These are phyloP conservation scores for Drepanosiphum platanoidis DNA, from an alignment of 2,888 invertebrate genomes.

Conservation along the genomic window DNA sequence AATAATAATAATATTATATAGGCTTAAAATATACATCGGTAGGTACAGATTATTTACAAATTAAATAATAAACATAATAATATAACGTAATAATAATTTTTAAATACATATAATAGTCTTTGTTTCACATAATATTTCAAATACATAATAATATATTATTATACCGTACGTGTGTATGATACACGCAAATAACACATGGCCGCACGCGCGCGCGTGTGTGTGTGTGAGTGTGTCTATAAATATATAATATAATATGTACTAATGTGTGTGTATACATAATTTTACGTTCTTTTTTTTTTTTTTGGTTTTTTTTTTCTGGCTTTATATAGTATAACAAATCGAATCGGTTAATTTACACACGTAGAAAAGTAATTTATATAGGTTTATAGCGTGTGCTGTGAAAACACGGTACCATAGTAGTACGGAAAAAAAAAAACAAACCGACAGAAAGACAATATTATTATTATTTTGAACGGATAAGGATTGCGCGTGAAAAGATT, in stretches of 20 bases:
- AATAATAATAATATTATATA: conserved; percentile 33
- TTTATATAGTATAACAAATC: neutral
- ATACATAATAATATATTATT: neutral
- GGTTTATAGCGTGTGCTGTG: neutral
- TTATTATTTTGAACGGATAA: neutral
- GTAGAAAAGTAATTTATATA: too few relatives aligned
- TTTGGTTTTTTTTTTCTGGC: neutral
- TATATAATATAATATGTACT: neutral
- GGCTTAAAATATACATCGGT: conserved; percentile 39
- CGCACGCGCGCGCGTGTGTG: too few relatives aligned
- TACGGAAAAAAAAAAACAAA: conserved; percentile 13
- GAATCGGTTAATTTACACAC: conserved; percentile 11
- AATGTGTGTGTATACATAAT: neutral
- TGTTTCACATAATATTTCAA: neutral
- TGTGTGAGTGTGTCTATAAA: too few relatives aligned
- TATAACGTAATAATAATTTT: conserved; percentile 30
- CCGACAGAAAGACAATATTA: neutral
- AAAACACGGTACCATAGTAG: conserved; percentile 12
- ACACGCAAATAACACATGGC: neutral
- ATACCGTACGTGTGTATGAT: neutral
- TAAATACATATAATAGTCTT: conserved; percentile 48
- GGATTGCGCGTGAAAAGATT: neutral
- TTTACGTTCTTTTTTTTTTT: neutral
- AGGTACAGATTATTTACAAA: conserved; percentile 50
- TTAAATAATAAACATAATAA: conserved; percentile 50